A percentile compares a stretch with the other conserved stretches of the same genome.
phyloP scores from a whole-genome alignment of 1,140 invertebrate genomes.

The Caerostris extrusa region DNA sequence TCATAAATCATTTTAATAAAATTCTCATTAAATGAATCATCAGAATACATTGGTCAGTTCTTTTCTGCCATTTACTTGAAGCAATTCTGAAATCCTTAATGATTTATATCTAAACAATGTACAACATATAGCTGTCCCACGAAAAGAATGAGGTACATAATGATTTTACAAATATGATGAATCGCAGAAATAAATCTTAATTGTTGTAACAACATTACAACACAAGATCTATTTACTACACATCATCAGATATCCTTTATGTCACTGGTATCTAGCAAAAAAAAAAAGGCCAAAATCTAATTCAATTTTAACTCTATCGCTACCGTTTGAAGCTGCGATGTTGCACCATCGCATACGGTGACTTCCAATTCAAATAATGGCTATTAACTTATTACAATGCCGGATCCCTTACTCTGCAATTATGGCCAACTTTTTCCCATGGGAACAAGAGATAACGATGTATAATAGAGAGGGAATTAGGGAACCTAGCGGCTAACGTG shows the following conservation, averaged over 20 bases:
- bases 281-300: constrained; percentile 24
- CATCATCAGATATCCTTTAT: not conserved
- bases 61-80: too few species aligned
- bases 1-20: too few species aligned
- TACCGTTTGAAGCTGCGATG: constrained; percentile 34
- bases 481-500: constrained; percentile 40
- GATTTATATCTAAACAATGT: too few species aligned
- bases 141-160: too few species aligned
- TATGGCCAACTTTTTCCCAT: constrained; percentile 35
- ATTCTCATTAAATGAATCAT: too few species aligned
- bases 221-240: not conserved
- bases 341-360: not conserved
- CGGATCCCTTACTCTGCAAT: constrained; percentile 44
- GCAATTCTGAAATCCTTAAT: too few species aligned
- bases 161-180: not conserved
- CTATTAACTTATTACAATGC: not conserved
- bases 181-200: not conserved
- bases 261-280: not conserved
- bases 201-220: not conserved
- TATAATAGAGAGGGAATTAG: constrained; percentile 44
- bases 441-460: constrained; percentile 38
- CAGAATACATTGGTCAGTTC: too few species aligned
- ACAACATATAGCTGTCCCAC: too few species aligned
- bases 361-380: constrained; percentile 61
- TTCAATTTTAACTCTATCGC: constrained; percentile 60